phyloP scores from a whole-genome alignment of 2,797 vertebrate genomes.

The Anguilla obscura region DNA sequence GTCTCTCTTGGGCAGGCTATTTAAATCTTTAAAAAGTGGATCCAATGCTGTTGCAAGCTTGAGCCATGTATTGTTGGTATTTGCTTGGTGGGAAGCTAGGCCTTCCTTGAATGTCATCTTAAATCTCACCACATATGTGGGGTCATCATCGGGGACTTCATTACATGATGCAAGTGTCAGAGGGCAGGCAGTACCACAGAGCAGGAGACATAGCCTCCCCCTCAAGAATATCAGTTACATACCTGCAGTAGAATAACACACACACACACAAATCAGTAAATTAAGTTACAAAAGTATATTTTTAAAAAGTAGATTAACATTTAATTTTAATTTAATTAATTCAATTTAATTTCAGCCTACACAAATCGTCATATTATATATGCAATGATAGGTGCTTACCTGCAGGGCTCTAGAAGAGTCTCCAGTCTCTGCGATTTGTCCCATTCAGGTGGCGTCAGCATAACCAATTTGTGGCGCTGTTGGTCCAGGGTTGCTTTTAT shows the following conservation, averaged over 20 bases:
- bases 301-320: not conserved
- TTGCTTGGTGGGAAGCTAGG: conserved; percentile 3
- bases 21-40: conserved; percentile 21
- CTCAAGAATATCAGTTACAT: conserved; percentile 40
- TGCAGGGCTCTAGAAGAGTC: conserved; percentile 37
- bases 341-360: not conserved
- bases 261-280: too few relatives aligned
- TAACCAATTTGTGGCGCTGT: conserved; percentile 38
- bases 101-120: conserved; percentile 12
- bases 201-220: conserved; percentile 44
- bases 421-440: conserved; percentile 37
- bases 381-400: conserved; percentile 26
- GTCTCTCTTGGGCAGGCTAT: not conserved
- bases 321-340: not conserved
- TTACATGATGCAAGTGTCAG: conserved; percentile 25
- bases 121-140: conserved; percentile 28
- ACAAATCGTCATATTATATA: not conserved
- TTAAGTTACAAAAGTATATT: too few relatives aligned
- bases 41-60: conserved; percentile 20
- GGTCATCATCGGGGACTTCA: conserved; percentile 20
- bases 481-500: conserved; percentile 32
- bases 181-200: conserved; percentile 44
- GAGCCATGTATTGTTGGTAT: conserved; percentile 25
- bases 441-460: conserved; percentile 23
- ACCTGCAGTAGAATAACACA: not conserved